Percentiles rank a stretch among this genome's conserved stretches.
phyloP scores from a whole-genome alignment of 1,140 invertebrate genomes.

The Ephestia elutella region DNA sequence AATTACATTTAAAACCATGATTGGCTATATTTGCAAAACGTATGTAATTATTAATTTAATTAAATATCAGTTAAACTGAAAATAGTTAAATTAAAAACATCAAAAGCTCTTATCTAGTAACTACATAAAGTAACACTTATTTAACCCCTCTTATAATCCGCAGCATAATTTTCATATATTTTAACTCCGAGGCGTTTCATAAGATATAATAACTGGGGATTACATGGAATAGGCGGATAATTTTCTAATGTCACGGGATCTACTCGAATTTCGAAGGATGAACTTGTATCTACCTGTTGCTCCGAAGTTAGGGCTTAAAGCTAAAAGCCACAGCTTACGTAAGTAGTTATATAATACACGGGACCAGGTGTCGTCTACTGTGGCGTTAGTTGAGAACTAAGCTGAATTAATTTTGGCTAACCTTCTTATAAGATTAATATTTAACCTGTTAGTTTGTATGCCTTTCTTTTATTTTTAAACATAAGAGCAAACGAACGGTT shows the following conservation, averaged over 20 bases:
- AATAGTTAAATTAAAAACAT: too few species aligned
- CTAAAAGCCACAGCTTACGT: slow-evolving; percentile 3
- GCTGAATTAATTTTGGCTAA: neutral
- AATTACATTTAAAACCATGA: too few species aligned
- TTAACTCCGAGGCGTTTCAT: too few species aligned
- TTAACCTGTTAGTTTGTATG: neutral
- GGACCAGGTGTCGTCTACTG: neutral
- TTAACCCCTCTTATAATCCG: too few species aligned
- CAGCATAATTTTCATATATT: too few species aligned
- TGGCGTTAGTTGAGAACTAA: neutral
- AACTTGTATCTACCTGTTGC: slow-evolving; percentile 2
- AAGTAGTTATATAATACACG: slow-evolving; percentile 3
- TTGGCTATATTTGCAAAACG: too few species aligned
- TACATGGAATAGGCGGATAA: neutral
- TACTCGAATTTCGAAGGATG: neutral
- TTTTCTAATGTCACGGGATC: slow-evolving; percentile 3
- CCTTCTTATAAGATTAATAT: neutral
- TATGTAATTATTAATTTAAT: too few species aligned
- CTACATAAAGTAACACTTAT: too few species aligned
- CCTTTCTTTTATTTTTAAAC: too few species aligned
- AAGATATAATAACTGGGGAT: neutral
- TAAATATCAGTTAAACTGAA: too few species aligned
- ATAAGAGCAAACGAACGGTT: too few species aligned
- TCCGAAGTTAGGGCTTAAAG: neutral
- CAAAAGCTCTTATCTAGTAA: too few species aligned